Conservation (phyloP, 1,140 invertebrate species). For the Oncopodura yosiiana region DNA sequence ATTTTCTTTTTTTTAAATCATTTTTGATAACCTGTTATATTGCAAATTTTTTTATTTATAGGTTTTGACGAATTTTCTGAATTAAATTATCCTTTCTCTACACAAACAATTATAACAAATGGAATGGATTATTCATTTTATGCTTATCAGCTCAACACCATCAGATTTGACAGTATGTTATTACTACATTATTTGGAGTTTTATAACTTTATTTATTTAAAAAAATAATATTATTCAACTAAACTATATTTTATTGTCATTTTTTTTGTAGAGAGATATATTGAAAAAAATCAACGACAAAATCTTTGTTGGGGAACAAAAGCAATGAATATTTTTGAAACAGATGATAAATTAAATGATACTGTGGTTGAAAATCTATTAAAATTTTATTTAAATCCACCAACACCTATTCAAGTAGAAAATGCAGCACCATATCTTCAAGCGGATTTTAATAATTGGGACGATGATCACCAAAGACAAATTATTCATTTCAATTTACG, state of each 20-base stretch:
- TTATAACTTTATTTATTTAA: too few species aligned
- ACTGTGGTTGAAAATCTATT: constrained; percentile 62
- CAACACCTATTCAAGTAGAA: constrained; percentile 40
- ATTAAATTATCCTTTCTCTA: constrained; percentile 73
- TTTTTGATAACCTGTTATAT: background rate
- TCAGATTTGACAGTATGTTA: constrained; percentile 50
- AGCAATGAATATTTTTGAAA: constrained; percentile 61
- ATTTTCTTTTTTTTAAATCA: constrained; percentile 11
- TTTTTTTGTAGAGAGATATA: constrained; percentile 35
- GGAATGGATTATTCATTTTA: constrained; percentile 72
- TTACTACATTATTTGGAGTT: background rate
- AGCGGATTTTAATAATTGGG: constrained; percentile 54
- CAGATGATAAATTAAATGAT: constrained; percentile 65
- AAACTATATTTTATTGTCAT: constrained; percentile 6
- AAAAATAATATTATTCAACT: constrained; percentile 24
- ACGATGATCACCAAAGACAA: constrained; percentile 49
- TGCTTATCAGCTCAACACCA: constrained; percentile 80
- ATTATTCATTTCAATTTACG: constrained; percentile 61
- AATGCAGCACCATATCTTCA: constrained; percentile 55
- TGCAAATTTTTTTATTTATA: constrained; percentile 39
- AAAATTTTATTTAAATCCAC: constrained; percentile 62
- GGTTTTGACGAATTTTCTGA: constrained; percentile 80
- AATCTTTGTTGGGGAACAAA: constrained; percentile 75
- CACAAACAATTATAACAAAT: constrained; percentile 75
- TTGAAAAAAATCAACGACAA: constrained; percentile 53